Percentiles rank a stretch among this genome's conserved stretches.
Conservation (phyloP, 2,888 invertebrate species). For the Netelia melanura region DNA sequence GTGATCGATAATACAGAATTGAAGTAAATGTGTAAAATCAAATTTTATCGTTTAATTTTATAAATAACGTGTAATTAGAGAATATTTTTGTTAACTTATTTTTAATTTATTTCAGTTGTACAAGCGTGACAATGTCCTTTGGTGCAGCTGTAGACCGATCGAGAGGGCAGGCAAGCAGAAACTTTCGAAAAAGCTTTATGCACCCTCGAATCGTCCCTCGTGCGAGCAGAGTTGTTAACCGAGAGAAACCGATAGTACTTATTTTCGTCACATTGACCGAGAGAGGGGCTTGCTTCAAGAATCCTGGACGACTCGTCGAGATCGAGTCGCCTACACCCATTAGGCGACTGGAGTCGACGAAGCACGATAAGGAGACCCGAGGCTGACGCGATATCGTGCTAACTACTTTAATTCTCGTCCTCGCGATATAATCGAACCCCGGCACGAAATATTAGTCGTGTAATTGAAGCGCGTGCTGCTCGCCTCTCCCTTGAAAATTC, state of each 20-base stretch:
- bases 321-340: not conserved
- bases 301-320: not conserved
- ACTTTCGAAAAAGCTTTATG: slow-evolving; percentile 22
- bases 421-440: not conserved
- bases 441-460: not conserved
- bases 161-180: slow-evolving; percentile 14
- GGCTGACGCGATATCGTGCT: not conserved
- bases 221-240: not conserved
- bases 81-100: not conserved
- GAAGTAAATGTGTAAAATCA: no score
- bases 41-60: no score
- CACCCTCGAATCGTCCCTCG: slow-evolving; percentile 40
- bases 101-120: not conserved
- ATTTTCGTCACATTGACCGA: not conserved
- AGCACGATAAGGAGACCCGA: not conserved
- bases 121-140: not conserved
- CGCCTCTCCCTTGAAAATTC: no score
- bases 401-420: not conserved
- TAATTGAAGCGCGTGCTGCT: no score
- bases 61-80: no score
- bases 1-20: not conserved
- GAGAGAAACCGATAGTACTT: not conserved
- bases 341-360: not conserved
- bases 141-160: not conserved
- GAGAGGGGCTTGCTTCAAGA: not conserved